phyloP scores from a whole-genome alignment of 2,888 invertebrate species.

The Andrena chrysosceles region DNA sequence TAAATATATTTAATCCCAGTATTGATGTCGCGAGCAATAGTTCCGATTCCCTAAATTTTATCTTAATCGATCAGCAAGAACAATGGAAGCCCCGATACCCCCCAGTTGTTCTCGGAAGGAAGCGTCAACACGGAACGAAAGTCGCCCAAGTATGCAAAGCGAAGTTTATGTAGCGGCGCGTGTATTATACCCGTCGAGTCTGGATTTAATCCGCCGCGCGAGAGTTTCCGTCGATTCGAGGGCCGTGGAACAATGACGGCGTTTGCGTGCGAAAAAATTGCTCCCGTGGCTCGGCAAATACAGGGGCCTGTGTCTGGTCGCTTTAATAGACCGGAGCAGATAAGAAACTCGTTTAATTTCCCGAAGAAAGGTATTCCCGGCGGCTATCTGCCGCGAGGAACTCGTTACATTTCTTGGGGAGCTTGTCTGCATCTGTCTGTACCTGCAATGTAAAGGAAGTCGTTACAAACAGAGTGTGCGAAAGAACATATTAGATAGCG shows the following conservation, averaged over 20 bases:
- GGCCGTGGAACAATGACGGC: slow-evolving; percentile 44
- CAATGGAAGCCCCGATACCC: background rate
- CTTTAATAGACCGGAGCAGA: slow-evolving; percentile 51
- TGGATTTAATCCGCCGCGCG: slow-evolving; percentile 30
- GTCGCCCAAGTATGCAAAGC: background rate
- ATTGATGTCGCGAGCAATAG: too few relatives aligned
- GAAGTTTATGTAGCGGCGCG: background rate
- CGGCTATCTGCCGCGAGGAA: slow-evolving; percentile 41
- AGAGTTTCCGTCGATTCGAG: slow-evolving; percentile 35
- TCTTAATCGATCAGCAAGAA: too few relatives aligned
- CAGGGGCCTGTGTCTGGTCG: slow-evolving; percentile 18
- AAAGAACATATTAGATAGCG: slow-evolving; percentile 25
- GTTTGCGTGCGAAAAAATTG: slow-evolving; percentile 57
- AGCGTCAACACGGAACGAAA: slow-evolving; percentile 1
- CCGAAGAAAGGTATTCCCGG: slow-evolving; percentile 25
- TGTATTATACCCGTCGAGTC: background rate
- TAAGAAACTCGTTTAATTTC: slow-evolving; percentile 58
- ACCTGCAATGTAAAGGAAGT: slow-evolving; percentile 44
- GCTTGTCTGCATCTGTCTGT: slow-evolving; percentile 27
- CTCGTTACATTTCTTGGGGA: slow-evolving; percentile 51
- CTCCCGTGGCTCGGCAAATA: slow-evolving; percentile 47
- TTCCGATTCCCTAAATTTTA: too few relatives aligned
- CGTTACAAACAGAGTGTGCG: slow-evolving; percentile 14
- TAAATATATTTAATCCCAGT: too few relatives aligned
- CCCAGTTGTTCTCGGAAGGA: background rate